phyloP scores from a whole-genome alignment of 1,140 invertebrate species.

The Bombus sibiricus region DNA sequence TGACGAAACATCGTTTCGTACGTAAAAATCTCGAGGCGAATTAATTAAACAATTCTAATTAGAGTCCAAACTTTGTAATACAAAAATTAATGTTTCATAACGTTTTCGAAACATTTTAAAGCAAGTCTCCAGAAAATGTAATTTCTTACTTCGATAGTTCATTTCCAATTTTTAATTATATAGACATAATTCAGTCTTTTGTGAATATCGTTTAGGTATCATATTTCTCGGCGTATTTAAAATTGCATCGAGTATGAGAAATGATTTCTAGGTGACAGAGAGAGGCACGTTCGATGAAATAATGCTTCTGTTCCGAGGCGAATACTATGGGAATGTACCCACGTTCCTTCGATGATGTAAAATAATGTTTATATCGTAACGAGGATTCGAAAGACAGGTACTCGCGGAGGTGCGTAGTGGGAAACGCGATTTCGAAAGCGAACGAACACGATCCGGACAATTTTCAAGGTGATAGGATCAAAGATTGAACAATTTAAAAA shows the following conservation, averaged over 20 bases:
- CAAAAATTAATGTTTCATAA: not conserved
- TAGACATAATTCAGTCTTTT: not conserved
- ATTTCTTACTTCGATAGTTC: not conserved
- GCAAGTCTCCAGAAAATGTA: not conserved
- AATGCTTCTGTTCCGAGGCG: not conserved
- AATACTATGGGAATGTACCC: not conserved
- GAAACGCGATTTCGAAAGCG: no score
- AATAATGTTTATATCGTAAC: constrained; percentile 37
- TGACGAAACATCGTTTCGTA: no score
- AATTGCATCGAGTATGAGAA: not conserved
- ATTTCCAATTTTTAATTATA: not conserved
- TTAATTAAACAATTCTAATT: no score
- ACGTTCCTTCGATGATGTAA: constrained; percentile 31
- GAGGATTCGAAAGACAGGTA: constrained; percentile 22
- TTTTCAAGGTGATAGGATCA: constrained; percentile 9
- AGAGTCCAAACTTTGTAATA: not conserved
- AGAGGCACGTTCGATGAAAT: not conserved
- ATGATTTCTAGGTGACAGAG: not conserved
- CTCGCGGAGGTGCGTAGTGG: not conserved
- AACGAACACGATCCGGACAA: not conserved
- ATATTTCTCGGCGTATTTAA: not conserved
- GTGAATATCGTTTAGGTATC: not conserved
- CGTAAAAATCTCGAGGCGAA: no score
- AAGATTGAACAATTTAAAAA: not conserved
- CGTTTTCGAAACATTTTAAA: not conserved